Evolutionary conservation across 2,113 vertebrate species (phyloP).

Genomic region (Phoxinus phoxinus): DNA sequence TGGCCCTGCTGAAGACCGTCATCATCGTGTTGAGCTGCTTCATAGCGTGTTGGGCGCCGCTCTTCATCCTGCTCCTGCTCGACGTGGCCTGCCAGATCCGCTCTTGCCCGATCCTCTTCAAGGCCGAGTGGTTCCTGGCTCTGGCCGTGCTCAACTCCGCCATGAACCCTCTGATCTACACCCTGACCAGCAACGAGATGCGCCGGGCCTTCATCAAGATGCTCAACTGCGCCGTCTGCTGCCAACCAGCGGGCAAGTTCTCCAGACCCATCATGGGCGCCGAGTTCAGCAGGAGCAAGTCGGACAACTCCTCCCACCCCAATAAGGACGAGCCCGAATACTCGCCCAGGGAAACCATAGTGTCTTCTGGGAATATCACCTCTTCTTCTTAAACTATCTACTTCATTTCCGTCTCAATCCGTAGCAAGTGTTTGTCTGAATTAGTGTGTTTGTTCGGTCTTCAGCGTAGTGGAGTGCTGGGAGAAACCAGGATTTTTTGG

Average conservation of each 20-base stretch:
- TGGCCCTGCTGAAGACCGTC: constrained; percentile 95
- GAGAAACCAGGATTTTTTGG: constrained; percentile 46
- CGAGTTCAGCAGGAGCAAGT: constrained; percentile 95
- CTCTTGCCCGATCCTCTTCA: constrained; percentile 86
- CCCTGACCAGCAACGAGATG: constrained; percentile 98
- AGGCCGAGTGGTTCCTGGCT: constrained; percentile 94
- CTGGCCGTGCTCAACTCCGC: constrained; percentile 95
- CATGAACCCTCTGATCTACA: constrained; percentile 98
- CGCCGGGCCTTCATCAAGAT: constrained; percentile 91
- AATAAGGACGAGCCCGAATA: constrained; percentile 90
- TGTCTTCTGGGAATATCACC: constrained; percentile 88
- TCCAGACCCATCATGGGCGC: constrained; percentile 87
- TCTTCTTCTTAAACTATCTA: constrained; percentile 83
- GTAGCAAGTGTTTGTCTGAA: constrained; percentile 29
- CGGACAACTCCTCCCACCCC: constrained; percentile 94
- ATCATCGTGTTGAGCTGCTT: constrained; percentile 97
- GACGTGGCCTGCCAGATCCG: constrained; percentile 91
- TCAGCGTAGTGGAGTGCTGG: constrained; percentile 8
- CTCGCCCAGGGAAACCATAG: constrained; percentile 82
- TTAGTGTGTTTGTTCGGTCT: constrained; percentile 24
- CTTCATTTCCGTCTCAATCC: not conserved
- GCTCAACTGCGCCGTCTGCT: constrained; percentile 83
- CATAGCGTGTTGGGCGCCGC: constrained; percentile 95
- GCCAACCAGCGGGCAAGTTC: constrained; percentile 78
- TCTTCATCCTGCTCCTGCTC: constrained; percentile 94